Evolutionary conservation across 2,113 vertebrate genomes (phyloP).

Genomic region (Syrmaticus mikado): DNA sequence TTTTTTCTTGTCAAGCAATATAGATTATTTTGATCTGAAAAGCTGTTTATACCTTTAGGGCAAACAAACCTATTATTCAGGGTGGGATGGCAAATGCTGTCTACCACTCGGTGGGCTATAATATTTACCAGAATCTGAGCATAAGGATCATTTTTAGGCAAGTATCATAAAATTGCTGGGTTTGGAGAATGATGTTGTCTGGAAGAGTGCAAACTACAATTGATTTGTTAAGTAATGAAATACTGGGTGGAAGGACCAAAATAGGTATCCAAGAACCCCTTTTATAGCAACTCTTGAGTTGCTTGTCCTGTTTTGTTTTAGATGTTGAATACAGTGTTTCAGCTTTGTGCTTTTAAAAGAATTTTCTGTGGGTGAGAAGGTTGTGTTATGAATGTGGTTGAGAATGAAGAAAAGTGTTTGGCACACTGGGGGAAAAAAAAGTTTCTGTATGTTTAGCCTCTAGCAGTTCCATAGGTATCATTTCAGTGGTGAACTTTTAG

Average conservation of each 20-base stretch:
- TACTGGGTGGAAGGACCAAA: background rate
- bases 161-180: too few species aligned
- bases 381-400: background rate
- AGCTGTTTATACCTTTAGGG: fast-evolving
- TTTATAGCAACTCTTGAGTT: background rate
- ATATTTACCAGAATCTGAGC: background rate
- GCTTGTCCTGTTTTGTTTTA: background rate
- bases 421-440: background rate
- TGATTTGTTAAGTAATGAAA: background rate
- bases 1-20: background rate
- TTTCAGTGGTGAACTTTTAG: background rate
- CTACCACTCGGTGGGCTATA: background rate
- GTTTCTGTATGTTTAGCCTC: background rate
- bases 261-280: background rate
- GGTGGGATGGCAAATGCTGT: background rate
- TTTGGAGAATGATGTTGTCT: background rate
- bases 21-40: background rate
- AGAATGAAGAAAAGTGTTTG: background rate
- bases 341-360: background rate
- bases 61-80: too few species aligned
- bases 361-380: background rate
- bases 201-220: background rate
- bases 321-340: background rate
- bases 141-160: background rate
- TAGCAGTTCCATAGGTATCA: background rate